phyloP scores from a whole-genome alignment of 37 sponge, comb jelly and placozoan genomes.

The Chondrosia reniformis region DNA sequence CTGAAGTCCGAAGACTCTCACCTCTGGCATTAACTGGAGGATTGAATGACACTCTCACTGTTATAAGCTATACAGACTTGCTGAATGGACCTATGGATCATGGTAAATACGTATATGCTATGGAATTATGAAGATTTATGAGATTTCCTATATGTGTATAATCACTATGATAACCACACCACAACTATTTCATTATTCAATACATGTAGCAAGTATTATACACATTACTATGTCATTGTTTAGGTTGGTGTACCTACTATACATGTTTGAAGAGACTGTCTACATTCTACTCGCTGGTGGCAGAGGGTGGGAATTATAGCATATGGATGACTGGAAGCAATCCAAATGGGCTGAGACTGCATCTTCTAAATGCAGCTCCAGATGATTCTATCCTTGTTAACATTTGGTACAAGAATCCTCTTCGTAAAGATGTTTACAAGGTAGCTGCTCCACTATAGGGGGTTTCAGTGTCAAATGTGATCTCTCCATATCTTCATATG shows the following conservation, averaged over 20 bases:
- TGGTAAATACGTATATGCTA: conserved; percentile 49
- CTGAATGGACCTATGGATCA: conserved; percentile 95
- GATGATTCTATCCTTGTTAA: conserved; percentile 43
- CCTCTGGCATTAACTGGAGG: conserved; percentile 86
- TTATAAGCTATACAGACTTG: conserved; percentile 77
- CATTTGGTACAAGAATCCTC: conserved; percentile 74
- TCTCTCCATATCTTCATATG: neutral
- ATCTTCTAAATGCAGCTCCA: conserved; percentile 69
- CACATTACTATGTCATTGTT: neutral
- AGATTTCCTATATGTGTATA: too few relatives aligned
- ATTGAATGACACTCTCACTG: conserved; percentile 59
- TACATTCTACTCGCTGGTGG: conserved; percentile 78
- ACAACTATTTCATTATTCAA: too few relatives aligned
- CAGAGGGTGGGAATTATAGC: conserved; percentile 57
- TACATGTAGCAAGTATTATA: neutral
- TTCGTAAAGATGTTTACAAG: conserved; percentile 79
- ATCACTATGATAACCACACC: too few relatives aligned
- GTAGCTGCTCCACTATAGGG: conserved; percentile 19
- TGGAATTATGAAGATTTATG: too few relatives aligned
- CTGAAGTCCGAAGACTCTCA: conserved; percentile 79
- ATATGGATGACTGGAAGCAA: conserved; percentile 75
- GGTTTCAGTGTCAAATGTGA: neutral
- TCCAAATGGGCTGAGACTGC: conserved; percentile 57
- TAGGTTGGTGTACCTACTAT: conserved; percentile 90
- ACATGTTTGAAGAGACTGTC: conserved; percentile 89